phyloP scores from a whole-genome alignment of 2,888 invertebrate species.

The Acanthococcus lagerstroemiae region DNA sequence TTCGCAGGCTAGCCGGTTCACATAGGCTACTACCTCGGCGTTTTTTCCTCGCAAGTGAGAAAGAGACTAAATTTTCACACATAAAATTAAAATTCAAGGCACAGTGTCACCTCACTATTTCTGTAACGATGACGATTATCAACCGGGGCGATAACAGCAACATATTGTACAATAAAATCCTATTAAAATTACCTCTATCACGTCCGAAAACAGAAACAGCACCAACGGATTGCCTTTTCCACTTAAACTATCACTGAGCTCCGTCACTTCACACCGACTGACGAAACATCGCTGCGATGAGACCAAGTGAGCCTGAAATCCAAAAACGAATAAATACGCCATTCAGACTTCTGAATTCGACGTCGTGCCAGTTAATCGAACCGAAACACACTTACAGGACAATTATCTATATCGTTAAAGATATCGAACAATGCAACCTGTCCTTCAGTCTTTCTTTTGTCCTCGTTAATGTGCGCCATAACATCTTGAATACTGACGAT shows the following conservation, averaged over 20 bases:
- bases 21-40: no score
- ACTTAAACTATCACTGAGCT: slow-evolving; percentile 71
- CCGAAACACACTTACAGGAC: slow-evolving; percentile 60
- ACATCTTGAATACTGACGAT: slow-evolving; percentile 82
- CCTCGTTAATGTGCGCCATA: slow-evolving; percentile 94
- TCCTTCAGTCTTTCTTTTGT: slow-evolving; percentile 91
- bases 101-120: no score
- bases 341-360: neutral
- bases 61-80: no score
- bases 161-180: no score
- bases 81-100: no score
- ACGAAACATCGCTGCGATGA: slow-evolving; percentile 87
- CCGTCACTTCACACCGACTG: slow-evolving; percentile 76
- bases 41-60: no score
- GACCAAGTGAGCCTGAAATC: slow-evolving; percentile 81
- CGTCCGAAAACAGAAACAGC: slow-evolving; percentile 88
- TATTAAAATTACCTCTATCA: slow-evolving; percentile 88
- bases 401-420: slow-evolving; percentile 95
- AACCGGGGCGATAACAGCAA: neutral
- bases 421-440: slow-evolving; percentile 94
- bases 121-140: no score
- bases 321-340: slow-evolving; percentile 37
- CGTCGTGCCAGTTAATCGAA: neutral
- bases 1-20: no score
- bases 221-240: slow-evolving; percentile 79